Percentiles rank a stretch among this genome's conserved stretches.
These are phyloP conservation scores for Drosophila lacicola DNA, from an alignment of 2,888 invertebrate species.

Conservation along the genomic window DNA sequence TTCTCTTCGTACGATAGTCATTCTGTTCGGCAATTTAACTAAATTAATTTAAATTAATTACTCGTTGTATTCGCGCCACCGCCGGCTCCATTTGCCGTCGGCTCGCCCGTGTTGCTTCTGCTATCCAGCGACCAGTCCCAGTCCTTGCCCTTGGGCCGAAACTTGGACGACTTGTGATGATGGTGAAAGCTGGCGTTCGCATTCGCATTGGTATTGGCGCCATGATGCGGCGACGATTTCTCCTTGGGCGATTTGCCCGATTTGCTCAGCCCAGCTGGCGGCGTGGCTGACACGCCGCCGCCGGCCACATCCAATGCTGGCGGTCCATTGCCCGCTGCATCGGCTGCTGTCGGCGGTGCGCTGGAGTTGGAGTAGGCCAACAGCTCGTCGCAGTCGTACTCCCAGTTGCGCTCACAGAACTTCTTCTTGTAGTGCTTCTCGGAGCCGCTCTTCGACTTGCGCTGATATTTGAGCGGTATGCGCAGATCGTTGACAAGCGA, in stretches of 20 bases:
- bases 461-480: slow-evolving; percentile 88
- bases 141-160: slow-evolving; percentile 90
- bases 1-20: slow-evolving; percentile 23
- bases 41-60: slow-evolving; percentile 78
- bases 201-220: slow-evolving; percentile 33
- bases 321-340: slow-evolving; percentile 80
- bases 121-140: slow-evolving; percentile 88
- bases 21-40: slow-evolving; percentile 72
- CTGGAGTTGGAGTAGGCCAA: slow-evolving; percentile 80
- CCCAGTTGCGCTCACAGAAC: slow-evolving; percentile 92
- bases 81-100: slow-evolving; percentile 38
- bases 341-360: slow-evolving; percentile 76
- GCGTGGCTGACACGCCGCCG: slow-evolving; percentile 15
- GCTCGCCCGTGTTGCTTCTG: slow-evolving; percentile 72
- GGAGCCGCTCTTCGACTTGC: slow-evolving; percentile 85
- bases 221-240: slow-evolving; percentile 60
- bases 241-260: slow-evolving; percentile 69
- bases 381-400: slow-evolving; percentile 84
- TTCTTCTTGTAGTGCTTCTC: slow-evolving; percentile 93
- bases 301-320: slow-evolving; percentile 33
- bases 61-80: slow-evolving; percentile 67
- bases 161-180: slow-evolving; percentile 88
- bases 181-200: slow-evolving; percentile 60
- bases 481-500: slow-evolving; percentile 80
- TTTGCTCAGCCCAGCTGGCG: slow-evolving; percentile 31